Evolutionary conservation across 1,140 invertebrate genomes (phyloP).

Genomic region (Ostrea edulis): DNA sequence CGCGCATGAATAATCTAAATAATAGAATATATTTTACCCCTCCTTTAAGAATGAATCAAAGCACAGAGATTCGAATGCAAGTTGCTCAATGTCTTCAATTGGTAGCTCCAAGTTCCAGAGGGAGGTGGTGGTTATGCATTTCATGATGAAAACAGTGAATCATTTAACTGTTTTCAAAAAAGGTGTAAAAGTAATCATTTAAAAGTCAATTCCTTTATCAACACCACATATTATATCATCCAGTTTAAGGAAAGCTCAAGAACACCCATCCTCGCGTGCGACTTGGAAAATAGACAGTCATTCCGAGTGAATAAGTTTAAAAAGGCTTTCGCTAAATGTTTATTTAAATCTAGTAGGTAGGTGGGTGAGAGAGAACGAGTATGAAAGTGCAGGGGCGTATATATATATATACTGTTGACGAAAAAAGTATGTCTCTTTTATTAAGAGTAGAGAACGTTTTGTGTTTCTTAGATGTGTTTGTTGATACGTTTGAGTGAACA

Average conservation of each 20-base stretch:
- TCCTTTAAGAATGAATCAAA: slow-evolving; percentile 22
- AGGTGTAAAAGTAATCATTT: neutral
- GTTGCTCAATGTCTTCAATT: neutral
- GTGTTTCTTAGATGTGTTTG: neutral
- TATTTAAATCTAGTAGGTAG: slow-evolving; percentile 31
- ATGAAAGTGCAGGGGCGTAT: slow-evolving; percentile 7
- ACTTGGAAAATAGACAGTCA: neutral
- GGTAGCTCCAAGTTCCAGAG: slow-evolving; percentile 14
- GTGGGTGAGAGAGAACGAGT: neutral
- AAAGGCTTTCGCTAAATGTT: neutral
- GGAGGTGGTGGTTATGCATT: slow-evolving; percentile 11
- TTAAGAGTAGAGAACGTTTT: neutral
- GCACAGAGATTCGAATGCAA: neutral
- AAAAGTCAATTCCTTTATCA: neutral
- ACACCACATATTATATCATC: neutral
- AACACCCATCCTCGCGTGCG: neutral
- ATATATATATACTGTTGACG: neutral
- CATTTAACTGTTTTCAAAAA: neutral
- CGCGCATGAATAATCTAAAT: neutral
- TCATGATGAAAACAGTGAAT: neutral
- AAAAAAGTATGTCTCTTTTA: neutral
- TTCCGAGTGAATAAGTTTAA: neutral
- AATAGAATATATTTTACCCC: neutral
- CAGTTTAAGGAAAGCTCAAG: neutral
- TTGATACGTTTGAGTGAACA: slow-evolving; percentile 31